Conservation (phyloP, 1,140 invertebrate genomes). For the Maniola jurtina region DNA sequence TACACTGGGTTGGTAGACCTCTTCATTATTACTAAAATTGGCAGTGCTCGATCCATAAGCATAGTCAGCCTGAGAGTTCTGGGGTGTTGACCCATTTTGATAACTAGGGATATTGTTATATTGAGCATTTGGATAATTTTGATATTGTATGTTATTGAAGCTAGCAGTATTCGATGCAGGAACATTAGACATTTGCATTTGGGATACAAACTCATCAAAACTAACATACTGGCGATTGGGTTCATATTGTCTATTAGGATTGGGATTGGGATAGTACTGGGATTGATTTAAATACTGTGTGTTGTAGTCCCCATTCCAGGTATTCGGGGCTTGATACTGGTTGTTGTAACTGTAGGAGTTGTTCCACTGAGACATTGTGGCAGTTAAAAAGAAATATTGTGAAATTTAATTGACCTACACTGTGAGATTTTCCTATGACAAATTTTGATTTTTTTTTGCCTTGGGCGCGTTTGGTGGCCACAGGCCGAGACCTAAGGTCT, state of each 20-base stretch:
- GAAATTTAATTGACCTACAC: slow-evolving; percentile 41
- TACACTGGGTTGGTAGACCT: slow-evolving; percentile 41
- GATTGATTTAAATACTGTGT: slow-evolving; percentile 56
- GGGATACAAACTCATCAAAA: slow-evolving; percentile 69
- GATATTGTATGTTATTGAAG: slow-evolving; percentile 57
- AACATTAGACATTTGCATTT: slow-evolving; percentile 56
- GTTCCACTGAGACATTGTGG: slow-evolving; percentile 70
- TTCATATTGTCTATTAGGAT: slow-evolving; percentile 57
- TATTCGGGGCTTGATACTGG: slow-evolving; percentile 54
- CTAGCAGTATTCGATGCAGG: slow-evolving; percentile 36
- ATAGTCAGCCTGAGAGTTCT: slow-evolving; percentile 51
- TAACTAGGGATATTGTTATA: slow-evolving; percentile 46
- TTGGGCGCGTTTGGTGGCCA: slow-evolving; percentile 39
- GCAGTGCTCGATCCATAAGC: slow-evolving; percentile 46
- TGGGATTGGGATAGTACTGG: slow-evolving; percentile 57
- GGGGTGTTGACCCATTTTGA: slow-evolving; percentile 53
- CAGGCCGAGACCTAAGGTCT: slow-evolving; percentile 68
- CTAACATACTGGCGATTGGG: slow-evolving; percentile 62
- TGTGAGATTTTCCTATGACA: slow-evolving; percentile 16
- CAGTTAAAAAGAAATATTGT: slow-evolving; percentile 45
- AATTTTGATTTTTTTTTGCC: slow-evolving; percentile 19
- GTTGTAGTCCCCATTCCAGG: slow-evolving; percentile 60
- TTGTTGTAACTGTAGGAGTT: slow-evolving; percentile 62
- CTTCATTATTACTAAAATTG: slow-evolving; percentile 44
- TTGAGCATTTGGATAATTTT: slow-evolving; percentile 51